Percentiles rank a stretch among this genome's conserved stretches.
Evolutionary conservation across 2,797 vertebrate genomes (phyloP).

Genomic region (Falco peregrinus): DNA sequence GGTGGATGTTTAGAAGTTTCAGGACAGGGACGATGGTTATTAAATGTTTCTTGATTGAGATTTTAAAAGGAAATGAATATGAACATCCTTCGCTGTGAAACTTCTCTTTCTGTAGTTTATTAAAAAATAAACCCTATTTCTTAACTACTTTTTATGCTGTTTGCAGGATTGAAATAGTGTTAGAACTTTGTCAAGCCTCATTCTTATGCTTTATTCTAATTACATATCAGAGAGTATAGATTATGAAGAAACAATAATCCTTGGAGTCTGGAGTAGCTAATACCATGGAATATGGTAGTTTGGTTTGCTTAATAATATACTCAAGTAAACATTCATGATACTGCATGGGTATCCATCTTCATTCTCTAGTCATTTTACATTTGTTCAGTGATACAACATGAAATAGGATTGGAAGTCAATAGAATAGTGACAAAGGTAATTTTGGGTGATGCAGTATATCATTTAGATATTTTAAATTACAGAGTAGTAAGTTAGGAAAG

Average conservation of each 20-base stretch:
- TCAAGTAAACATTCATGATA: background rate
- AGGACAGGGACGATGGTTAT: background rate
- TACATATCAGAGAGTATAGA: background rate
- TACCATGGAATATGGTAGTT: background rate
- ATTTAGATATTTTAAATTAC: constrained; percentile 52
- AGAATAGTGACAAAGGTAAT: background rate
- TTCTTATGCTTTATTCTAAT: background rate
- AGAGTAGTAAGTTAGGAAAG: constrained; percentile 31
- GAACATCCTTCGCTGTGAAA: background rate
- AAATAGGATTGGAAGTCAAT: constrained; percentile 9
- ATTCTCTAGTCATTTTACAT: constrained; percentile 15
- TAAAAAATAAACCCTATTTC: constrained; percentile 35
- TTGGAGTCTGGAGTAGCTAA: background rate
- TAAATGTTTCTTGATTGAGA: background rate
- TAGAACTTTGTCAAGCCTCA: background rate
- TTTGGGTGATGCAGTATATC: background rate
- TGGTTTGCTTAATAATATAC: background rate
- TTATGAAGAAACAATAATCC: background rate
- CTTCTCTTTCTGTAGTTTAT: constrained; percentile 25
- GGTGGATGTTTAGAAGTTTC: background rate
- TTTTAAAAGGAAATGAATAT: constrained; percentile 35
- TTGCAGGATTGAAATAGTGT: background rate
- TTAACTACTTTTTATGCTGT: background rate
- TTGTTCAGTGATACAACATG: background rate
- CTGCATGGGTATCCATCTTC: background rate